Evolutionary conservation across 2,113 vertebrate species (phyloP).

Genomic region (Engystomops pustulosus): DNA sequence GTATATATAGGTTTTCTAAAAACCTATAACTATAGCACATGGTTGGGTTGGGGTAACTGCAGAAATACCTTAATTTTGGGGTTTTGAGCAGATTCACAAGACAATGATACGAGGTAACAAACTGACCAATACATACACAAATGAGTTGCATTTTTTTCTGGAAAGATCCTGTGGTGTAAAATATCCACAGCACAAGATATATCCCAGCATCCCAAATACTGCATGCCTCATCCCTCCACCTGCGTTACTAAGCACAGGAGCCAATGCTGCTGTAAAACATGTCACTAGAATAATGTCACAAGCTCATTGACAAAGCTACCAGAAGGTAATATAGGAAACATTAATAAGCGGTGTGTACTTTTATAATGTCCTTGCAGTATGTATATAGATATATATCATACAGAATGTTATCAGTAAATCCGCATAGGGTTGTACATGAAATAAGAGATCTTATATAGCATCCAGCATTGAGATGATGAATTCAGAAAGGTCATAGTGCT

Average conservation of each 20-base stretch:
- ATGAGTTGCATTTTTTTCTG: neutral
- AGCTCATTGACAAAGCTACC: neutral
- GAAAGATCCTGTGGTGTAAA: neutral
- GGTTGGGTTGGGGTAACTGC: neutral
- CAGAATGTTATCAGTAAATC: too few species aligned
- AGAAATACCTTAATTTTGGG: neutral
- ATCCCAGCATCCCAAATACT: conserved; percentile 8
- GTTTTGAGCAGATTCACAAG: neutral
- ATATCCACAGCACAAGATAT: neutral
- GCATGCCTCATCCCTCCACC: conserved; percentile 7
- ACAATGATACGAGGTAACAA: too few species aligned
- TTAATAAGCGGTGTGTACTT: too few species aligned
- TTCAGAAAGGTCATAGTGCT: neutral
- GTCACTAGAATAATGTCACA: neutral
- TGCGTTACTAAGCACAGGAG: neutral
- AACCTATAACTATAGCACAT: too few species aligned
- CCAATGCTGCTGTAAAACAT: neutral
- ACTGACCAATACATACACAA: neutral
- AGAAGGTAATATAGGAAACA: neutral
- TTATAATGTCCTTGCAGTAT: too few species aligned
- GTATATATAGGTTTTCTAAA: too few species aligned
- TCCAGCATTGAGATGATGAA: neutral
- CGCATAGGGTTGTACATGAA: neutral
- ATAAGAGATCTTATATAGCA: too few species aligned
- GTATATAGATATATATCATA: too few species aligned